These are phyloP conservation scores for Leucopsar rothschildi DNA, from an alignment of 2,113 vertebrate genomes.

Conservation along the genomic window DNA sequence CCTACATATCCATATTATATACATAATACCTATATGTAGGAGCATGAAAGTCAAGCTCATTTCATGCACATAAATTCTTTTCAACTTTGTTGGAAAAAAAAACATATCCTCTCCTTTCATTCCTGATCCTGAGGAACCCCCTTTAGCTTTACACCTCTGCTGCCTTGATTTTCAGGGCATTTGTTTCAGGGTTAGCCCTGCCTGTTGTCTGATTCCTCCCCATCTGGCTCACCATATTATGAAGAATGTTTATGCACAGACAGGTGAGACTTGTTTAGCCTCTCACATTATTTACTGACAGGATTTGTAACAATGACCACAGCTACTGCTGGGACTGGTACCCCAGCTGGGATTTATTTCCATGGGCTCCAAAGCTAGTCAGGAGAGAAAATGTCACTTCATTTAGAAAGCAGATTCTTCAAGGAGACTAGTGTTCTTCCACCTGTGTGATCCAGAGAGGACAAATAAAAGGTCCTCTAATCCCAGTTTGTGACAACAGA, in stretches of 20 bases:
- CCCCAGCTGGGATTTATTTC: not conserved
- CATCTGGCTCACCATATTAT: not conserved
- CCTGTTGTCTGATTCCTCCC: not conserved
- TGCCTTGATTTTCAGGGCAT: not conserved
- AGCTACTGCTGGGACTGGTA: not conserved
- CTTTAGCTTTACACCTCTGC: rapidly evolving
- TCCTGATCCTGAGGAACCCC: not conserved
- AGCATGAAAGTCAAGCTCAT: not conserved
- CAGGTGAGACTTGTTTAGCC: not conserved
- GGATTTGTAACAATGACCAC: not conserved
- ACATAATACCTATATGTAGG: not conserved
- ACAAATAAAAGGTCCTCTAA: not conserved
- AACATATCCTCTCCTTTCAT: not conserved
- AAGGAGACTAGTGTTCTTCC: not conserved
- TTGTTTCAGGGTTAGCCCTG: not conserved
- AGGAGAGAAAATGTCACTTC: not conserved
- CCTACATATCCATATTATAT: not conserved
- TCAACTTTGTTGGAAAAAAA: not conserved
- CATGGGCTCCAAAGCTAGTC: not conserved
- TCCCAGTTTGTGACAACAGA: not conserved
- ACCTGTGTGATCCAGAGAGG: not conserved
- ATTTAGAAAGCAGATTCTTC: not conserved
- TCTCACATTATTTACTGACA: not conserved
- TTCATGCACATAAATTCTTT: not conserved
- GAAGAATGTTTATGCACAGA: not conserved